Percentiles rank a stretch among this genome's conserved stretches.
phyloP scores from a whole-genome alignment of 1,140 invertebrate species.

The Cataglyphis hispanica region DNA sequence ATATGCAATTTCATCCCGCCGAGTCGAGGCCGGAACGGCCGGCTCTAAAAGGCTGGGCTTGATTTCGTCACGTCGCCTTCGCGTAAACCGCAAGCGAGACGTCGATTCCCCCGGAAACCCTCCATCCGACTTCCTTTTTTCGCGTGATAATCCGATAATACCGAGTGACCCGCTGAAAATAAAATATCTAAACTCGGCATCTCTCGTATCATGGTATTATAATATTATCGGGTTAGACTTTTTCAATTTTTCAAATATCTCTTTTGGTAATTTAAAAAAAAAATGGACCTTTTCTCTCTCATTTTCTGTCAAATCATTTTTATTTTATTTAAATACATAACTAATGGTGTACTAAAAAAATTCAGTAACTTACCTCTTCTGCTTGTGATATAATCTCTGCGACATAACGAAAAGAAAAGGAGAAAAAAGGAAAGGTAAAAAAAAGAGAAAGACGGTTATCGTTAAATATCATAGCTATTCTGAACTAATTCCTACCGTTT shows the following conservation, averaged over 20 bases:
- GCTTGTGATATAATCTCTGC: neutral
- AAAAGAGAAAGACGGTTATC: neutral
- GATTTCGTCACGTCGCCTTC: conserved; percentile 41
- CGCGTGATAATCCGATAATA: conserved; percentile 35
- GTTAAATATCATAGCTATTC: conserved; percentile 34
- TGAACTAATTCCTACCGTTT: conserved; percentile 9
- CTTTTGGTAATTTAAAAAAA: neutral
- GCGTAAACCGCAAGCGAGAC: conserved; percentile 43
- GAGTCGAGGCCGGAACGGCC: conserved; percentile 41
- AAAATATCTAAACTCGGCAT: neutral
- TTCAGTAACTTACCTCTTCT: neutral
- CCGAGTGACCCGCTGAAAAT: neutral
- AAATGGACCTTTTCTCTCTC: neutral
- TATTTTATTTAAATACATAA: too few relatives aligned
- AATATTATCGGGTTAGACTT: neutral
- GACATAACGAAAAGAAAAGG: neutral
- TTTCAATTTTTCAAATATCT: conserved; percentile 3
- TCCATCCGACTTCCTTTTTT: conserved; percentile 18
- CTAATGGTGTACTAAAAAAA: neutral
- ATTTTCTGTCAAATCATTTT: neutral
- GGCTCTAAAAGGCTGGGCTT: neutral
- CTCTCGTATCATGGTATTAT: neutral
- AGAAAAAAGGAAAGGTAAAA: neutral
- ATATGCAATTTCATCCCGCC: conserved; percentile 53
- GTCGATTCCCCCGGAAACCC: conserved; percentile 31